phyloP scores from a whole-genome alignment of 2,113 vertebrate species.

The Neodontobutis hainanensis region DNA sequence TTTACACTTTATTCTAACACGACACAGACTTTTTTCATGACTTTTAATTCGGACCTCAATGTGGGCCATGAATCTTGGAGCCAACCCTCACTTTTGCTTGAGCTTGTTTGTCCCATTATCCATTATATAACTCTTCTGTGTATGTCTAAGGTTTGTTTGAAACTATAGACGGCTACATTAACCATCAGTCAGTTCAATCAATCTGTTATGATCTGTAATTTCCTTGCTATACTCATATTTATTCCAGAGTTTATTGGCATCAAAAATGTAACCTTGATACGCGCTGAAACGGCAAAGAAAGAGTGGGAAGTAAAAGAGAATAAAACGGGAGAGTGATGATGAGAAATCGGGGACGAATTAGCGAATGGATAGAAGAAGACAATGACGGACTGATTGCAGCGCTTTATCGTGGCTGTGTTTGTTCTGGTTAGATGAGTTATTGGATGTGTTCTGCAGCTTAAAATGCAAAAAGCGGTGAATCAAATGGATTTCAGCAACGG shows the following conservation, averaged over 20 bases:
- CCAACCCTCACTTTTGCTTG: slow-evolving; percentile 32
- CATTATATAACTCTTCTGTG: no score
- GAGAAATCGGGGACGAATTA: background rate
- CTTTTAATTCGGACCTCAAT: no score
- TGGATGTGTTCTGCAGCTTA: slow-evolving; percentile 54
- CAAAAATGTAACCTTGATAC: slow-evolving; percentile 36
- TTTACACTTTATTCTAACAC: no score
- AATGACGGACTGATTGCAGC: slow-evolving; percentile 54
- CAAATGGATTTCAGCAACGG: slow-evolving; percentile 17
- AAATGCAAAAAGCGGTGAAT: slow-evolving; percentile 33
- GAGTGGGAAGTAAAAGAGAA: slow-evolving; percentile 12
- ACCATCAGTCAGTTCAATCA: background rate
- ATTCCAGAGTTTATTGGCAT: slow-evolving; percentile 31
- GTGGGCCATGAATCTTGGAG: no score
- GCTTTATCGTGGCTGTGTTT: slow-evolving; percentile 50
- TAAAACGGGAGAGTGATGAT: slow-evolving; percentile 20
- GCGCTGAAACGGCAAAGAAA: background rate
- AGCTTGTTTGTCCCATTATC: slow-evolving; percentile 42
- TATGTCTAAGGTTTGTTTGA: no score
- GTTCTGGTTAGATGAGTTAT: slow-evolving; percentile 51
- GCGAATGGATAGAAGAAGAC: slow-evolving; percentile 19
- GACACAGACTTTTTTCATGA: no score
- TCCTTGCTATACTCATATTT: slow-evolving; percentile 32
- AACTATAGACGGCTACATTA: no score
- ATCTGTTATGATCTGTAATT: slow-evolving; percentile 16